phyloP scores from a whole-genome alignment of 1,140 invertebrate species.

The Thalassaphorura encarpata region DNA sequence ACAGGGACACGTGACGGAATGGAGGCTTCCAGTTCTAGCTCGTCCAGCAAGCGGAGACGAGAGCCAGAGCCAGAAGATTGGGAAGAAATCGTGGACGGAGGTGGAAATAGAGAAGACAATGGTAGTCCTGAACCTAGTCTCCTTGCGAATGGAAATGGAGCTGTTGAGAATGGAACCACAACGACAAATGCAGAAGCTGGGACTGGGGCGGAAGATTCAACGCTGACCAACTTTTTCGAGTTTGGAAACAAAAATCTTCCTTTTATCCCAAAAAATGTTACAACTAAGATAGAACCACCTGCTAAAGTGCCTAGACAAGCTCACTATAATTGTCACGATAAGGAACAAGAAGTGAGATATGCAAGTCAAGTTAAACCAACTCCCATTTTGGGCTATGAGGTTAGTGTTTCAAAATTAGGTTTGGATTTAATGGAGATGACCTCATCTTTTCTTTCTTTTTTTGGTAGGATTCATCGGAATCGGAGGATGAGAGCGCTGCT shows the following conservation, averaged over 20 bases:
- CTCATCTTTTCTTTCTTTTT: no score
- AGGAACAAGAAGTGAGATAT: constrained; percentile 16
- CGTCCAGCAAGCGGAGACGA: no score
- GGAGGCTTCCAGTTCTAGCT: no score
- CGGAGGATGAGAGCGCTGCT: not conserved
- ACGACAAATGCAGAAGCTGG: not conserved
- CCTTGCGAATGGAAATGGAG: not conserved
- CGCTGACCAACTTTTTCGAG: not conserved
- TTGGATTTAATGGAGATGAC: no score
- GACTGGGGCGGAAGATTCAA: not conserved
- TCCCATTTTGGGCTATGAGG: not conserved
- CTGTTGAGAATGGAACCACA: not conserved
- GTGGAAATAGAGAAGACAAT: no score
- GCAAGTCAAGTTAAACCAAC: not conserved
- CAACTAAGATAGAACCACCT: not conserved
- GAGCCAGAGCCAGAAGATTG: no score
- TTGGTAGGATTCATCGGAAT: no score
- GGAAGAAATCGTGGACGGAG: no score
- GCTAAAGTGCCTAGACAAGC: constrained; percentile 16
- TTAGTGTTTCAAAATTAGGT: no score
- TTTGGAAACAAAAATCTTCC: not conserved
- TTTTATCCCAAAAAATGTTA: not conserved
- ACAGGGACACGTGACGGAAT: no score
- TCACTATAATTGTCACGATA: constrained; percentile 16
- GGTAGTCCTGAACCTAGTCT: no score